Percentiles rank a stretch among this genome's conserved stretches.
These are phyloP conservation scores for Pyrrhosoma nymphula DNA, from an alignment of 2,888 invertebrate genomes.

Conservation along the genomic window DNA sequence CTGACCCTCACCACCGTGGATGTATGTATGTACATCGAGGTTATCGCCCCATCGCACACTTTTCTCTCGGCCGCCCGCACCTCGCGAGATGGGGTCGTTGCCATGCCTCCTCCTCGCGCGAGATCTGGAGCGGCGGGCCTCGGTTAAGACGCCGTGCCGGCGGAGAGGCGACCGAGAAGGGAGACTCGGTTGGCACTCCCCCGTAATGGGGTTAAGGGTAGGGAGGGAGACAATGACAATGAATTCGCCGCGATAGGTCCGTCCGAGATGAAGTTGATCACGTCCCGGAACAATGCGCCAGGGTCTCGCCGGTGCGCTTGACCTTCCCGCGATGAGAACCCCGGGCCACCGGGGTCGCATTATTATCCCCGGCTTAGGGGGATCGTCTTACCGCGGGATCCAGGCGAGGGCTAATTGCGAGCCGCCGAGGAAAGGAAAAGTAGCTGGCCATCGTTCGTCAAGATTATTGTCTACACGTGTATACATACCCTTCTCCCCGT, in stretches of 20 bases:
- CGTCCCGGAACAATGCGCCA: conserved; percentile 7
- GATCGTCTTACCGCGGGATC: background rate
- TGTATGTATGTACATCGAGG: background rate
- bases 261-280: background rate
- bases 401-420: background rate
- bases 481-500: too few relatives aligned
- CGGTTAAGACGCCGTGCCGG: background rate
- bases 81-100: conserved; percentile 27
- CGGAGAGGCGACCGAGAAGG: background rate
- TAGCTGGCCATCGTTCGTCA: background rate
- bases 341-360: background rate
- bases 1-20: background rate
- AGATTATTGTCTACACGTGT: background rate
- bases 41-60: background rate
- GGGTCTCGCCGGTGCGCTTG: background rate
- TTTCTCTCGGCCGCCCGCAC: conserved; percentile 5
- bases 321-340: background rate
- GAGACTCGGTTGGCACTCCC: background rate
- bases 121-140: conserved; percentile 4
- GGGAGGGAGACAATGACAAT: conserved; percentile 32
- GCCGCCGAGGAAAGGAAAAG: background rate
- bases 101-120: background rate
- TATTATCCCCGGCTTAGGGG: background rate
- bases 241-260: background rate
- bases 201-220: conserved; percentile 5